A percentile compares a stretch with the other conserved stretches of the same genome.
phyloP scores from a whole-genome alignment of 2,797 vertebrate genomes.

The Toxotes lorentzi region DNA sequence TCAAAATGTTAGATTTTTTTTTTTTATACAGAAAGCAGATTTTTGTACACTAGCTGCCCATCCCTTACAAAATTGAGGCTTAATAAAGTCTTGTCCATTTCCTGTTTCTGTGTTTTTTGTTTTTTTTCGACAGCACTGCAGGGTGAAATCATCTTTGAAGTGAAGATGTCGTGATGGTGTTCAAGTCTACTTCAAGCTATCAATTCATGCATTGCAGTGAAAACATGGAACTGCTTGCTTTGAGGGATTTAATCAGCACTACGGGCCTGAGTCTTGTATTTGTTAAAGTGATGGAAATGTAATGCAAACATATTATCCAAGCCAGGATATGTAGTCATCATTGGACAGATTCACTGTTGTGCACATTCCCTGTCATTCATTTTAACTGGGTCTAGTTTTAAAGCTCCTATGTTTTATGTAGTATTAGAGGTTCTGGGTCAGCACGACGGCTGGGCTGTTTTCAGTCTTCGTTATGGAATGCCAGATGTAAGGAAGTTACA shows the following conservation, averaged over 20 bases:
- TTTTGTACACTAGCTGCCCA: neutral
- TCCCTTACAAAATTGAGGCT: neutral
- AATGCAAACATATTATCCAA: conserved; percentile 30
- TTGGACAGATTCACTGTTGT: conserved; percentile 20
- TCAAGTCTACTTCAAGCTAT: conserved; percentile 10
- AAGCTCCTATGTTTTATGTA: conserved; percentile 40
- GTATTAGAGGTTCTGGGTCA: conserved; percentile 21
- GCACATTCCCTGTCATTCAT: conserved; percentile 34
- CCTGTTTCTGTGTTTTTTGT: neutral
- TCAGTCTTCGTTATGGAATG: conserved; percentile 49
- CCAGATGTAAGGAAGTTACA: conserved; percentile 77
- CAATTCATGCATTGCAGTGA: conserved; percentile 28
- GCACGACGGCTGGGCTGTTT: conserved; percentile 19
- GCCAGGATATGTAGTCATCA: conserved; percentile 37
- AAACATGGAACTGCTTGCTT: conserved; percentile 30
- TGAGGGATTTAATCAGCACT: conserved; percentile 34
- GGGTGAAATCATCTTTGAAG: conserved; percentile 19
- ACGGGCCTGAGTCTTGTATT: conserved; percentile 28
- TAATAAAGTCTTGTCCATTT: neutral
- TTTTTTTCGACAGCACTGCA: neutral
- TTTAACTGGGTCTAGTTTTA: conserved; percentile 50
- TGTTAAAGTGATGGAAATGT: conserved; percentile 32
- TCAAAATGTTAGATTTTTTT: neutral
- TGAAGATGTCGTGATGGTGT: conserved; percentile 29
- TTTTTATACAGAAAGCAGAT: neutral